These are phyloP conservation scores for Erythrocebus patas DNA, from an alignment of 2,113 vertebrate species.

Conservation along the genomic window DNA sequence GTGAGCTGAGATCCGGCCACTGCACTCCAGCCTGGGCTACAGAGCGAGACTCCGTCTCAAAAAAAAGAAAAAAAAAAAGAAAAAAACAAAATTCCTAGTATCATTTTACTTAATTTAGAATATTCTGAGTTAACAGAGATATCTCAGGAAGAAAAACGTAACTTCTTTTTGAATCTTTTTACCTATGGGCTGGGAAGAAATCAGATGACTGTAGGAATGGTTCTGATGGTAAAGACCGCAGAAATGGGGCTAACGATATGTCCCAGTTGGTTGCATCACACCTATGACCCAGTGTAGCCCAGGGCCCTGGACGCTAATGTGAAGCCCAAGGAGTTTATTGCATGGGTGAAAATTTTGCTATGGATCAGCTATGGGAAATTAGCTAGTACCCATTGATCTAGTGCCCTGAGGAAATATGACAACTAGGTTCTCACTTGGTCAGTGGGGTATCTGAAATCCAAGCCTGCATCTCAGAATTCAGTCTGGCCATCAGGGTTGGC, in stretches of 20 bases:
- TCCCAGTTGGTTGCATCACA: neutral
- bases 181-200: neutral
- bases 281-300: neutral
- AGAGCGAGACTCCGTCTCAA: too few species aligned
- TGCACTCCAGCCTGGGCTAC: too few species aligned
- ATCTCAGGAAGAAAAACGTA: neutral
- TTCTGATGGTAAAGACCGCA: neutral
- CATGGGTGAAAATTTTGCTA: neutral
- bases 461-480: neutral
- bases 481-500: neutral
- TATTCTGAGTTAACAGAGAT: neutral
- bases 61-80: too few species aligned
- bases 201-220: neutral
- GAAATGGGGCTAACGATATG: neutral
- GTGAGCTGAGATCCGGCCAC: too few species aligned
- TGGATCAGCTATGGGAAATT: neutral
- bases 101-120: neutral
- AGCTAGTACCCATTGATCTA: neutral
- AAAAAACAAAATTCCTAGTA: neutral
- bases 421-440: neutral
- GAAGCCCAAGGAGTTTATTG: neutral
- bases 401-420: neutral
- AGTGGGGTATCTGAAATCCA: neutral
- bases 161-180: neutral
- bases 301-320: neutral